Conservation (phyloP, 2,888 invertebrate species). For the Epirrita christyi region DNA sequence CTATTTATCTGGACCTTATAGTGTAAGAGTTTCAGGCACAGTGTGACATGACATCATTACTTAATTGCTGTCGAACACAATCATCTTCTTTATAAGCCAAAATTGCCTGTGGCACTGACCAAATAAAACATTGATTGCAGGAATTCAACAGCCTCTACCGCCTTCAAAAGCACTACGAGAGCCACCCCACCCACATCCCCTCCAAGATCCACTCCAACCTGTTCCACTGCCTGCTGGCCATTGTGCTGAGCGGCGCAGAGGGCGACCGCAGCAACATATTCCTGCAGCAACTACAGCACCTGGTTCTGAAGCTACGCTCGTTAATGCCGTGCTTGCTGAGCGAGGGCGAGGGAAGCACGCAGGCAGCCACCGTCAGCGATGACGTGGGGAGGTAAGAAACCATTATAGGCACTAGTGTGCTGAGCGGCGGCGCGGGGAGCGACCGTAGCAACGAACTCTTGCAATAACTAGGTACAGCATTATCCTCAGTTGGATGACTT, state of each 20-base stretch:
- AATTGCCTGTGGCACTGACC: not conserved
- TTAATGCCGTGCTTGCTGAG: constrained; percentile 69
- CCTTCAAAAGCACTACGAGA: constrained; percentile 73
- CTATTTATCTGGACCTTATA: too few species aligned
- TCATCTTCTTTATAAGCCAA: too few species aligned
- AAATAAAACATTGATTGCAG: constrained; percentile 42
- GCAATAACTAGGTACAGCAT: too few species aligned
- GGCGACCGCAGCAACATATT: constrained; percentile 65
- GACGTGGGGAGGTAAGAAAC: constrained; percentile 66
- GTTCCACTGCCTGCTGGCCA: constrained; percentile 72
- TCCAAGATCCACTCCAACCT: constrained; percentile 68
- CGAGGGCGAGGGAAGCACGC: constrained; percentile 50
- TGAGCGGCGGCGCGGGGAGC: too few species aligned
- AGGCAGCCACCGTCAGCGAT: constrained; percentile 65
- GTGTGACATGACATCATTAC: too few species aligned
- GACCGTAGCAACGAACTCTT: too few species aligned
- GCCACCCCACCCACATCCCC: constrained; percentile 71
- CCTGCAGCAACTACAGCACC: constrained; percentile 69
- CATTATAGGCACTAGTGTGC: too few species aligned
- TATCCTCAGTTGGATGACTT: too few species aligned
- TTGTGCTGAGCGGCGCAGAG: constrained; percentile 64
- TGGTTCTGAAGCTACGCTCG: constrained; percentile 66
- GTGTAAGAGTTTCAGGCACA: too few species aligned
- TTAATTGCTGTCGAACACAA: too few species aligned
- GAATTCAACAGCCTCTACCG: constrained; percentile 72